Conservation (phyloP, 1,140 invertebrate species). For the Drosophila murphyi region DNA sequence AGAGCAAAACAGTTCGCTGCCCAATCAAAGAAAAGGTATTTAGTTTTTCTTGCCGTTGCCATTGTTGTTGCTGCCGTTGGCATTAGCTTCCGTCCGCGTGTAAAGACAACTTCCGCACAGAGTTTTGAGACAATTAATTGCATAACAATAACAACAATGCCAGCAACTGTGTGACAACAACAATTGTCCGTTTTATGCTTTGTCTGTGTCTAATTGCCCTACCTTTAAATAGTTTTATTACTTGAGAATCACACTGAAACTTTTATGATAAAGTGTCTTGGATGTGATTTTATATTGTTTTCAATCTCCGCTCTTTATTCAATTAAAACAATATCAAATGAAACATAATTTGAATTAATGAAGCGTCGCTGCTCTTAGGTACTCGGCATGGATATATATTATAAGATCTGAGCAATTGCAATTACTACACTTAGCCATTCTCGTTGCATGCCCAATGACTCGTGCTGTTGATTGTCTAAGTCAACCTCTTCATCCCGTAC, state of each 20-base stretch:
- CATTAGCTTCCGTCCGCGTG: slow-evolving; percentile 64
- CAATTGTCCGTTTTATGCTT: slow-evolving; percentile 44
- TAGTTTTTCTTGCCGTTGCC: slow-evolving; percentile 28
- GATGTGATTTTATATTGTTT: neutral
- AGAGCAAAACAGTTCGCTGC: slow-evolving; percentile 61
- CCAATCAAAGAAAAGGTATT: slow-evolving; percentile 65
- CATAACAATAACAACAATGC: slow-evolving; percentile 45
- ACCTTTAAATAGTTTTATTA: slow-evolving; percentile 4
- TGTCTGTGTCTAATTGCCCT: neutral
- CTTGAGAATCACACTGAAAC: neutral
- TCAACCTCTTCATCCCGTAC: slow-evolving; percentile 22
- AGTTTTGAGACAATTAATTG: slow-evolving; percentile 74
- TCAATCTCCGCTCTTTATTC: neutral
- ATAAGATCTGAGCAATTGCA: slow-evolving; percentile 18
- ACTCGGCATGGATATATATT: neutral
- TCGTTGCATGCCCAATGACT: slow-evolving; percentile 57
- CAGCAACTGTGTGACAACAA: slow-evolving; percentile 20
- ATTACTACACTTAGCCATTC: slow-evolving; percentile 8
- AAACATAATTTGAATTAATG: slow-evolving; percentile 4
- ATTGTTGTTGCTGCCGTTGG: slow-evolving; percentile 15
- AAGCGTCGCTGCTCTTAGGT: neutral
- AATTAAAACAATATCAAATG: neutral
- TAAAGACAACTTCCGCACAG: slow-evolving; percentile 70
- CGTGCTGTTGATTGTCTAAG: slow-evolving; percentile 73
- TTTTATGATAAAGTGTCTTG: neutral